Evolutionary conservation across 2,113 vertebrate species (phyloP), one percentile per base, ranked within the genome.

Genomic region (cat (Felis catus)): DNA sequence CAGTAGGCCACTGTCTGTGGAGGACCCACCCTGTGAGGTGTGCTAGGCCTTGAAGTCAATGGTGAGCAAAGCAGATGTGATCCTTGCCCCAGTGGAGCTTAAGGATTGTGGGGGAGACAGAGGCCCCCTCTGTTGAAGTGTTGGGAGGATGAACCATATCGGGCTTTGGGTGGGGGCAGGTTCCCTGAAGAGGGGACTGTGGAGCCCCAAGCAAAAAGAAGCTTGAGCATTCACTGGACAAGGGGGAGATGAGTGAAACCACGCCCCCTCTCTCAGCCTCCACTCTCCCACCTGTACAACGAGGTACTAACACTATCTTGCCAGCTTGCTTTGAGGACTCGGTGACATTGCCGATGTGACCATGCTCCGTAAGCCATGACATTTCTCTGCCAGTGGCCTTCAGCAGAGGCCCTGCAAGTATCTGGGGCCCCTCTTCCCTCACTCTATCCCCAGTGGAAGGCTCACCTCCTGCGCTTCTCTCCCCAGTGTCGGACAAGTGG

Each of bases 401-500:
- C 4, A 2, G 39, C 14, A 76, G 76, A 96, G 41, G n/a, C 29
- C 21, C 51, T 31, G 3, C 16, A 31, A 53, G 58, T 27, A 13
- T 70, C 58, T 15, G 66, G 88, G 94, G 8, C n/a, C 61, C 9
- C 55, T 0, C 14, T 27, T 51, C 51, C 68, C 36, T 39, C 68
- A 36, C 51, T 48, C 25, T 39, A 33, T 5, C 19, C 58, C 55
- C 16, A 36, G n/a, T 51, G 51, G 55, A 87, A 86, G 79, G 63
- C 90, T 96, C 25, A 96, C 71, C 9, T 95, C 65, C 19, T 96
- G 84, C 90, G 95, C 94, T 97, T 96, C 89, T 89, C 97, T 98
- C 95, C 97, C 61, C 98, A 99, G 99, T 0, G 99, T 99, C 0
- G 99, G 99, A 92, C 99, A 99, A 66, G 99, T 99, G 55, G 99